Percentiles rank a stretch among this genome's conserved stretches.
Conservation (phyloP, 2,888 invertebrate species). For the Brachylomia viminalis region DNA sequence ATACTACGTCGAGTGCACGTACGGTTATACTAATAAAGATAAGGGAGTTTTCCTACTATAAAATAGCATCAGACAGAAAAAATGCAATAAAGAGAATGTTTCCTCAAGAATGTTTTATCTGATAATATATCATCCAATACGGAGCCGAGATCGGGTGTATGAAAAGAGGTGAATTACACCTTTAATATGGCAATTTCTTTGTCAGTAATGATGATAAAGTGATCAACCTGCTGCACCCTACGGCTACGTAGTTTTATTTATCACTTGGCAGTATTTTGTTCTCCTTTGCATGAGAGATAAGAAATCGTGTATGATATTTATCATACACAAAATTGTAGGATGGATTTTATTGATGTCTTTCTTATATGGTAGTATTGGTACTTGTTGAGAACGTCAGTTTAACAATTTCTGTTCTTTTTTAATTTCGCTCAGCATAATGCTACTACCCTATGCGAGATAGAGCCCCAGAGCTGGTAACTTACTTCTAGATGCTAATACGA, state of each 20-base stretch:
- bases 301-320: slow-evolving; percentile 30
- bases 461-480: too few relatives aligned
- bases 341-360: slow-evolving; percentile 14
- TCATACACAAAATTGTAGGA: slow-evolving; percentile 22
- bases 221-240: slow-evolving; percentile 46
- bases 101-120: slow-evolving; percentile 37
- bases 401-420: background rate
- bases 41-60: background rate
- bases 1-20: background rate
- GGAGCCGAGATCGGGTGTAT: slow-evolving; percentile 25
- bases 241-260: slow-evolving; percentile 48
- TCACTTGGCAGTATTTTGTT: slow-evolving; percentile 33
- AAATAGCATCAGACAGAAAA: slow-evolving; percentile 13
- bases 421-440: too few relatives aligned
- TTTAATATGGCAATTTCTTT: slow-evolving; percentile 52
- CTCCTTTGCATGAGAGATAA: slow-evolving; percentile 16
- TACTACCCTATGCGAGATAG: too few relatives aligned
- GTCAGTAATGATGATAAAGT: slow-evolving; percentile 62
- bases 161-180: slow-evolving; percentile 54
- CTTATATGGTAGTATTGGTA: background rate
- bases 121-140: slow-evolving; percentile 46
- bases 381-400: background rate
- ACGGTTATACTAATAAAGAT: slow-evolving; percentile 8
- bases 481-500: background rate
- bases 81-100: slow-evolving; percentile 36